Conservation (phyloP, 1,140 invertebrate genomes). For the Glossosoma conforme region DNA sequence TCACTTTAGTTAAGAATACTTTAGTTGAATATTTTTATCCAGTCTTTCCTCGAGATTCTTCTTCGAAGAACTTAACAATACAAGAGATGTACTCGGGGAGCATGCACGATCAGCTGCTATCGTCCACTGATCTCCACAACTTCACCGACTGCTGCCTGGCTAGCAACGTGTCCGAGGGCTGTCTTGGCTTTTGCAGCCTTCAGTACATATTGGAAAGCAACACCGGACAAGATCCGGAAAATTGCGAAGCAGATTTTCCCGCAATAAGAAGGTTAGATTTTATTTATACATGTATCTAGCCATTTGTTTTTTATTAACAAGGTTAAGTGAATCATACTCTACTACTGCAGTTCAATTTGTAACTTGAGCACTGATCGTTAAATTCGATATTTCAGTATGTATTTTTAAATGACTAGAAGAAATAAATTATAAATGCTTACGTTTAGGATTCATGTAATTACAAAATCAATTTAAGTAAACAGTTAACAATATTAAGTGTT, state of each 20-base stretch:
- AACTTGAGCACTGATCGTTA: too few species aligned
- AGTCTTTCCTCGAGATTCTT: constrained; percentile 29
- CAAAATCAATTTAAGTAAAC: too few species aligned
- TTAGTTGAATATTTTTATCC: neutral
- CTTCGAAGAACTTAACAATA: constrained; percentile 45
- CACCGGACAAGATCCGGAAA: constrained; percentile 71
- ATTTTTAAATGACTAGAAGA: too few species aligned
- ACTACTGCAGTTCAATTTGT: too few species aligned
- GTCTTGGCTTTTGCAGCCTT: constrained; percentile 77
- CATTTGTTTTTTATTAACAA: neutral
- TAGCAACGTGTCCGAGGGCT: constrained; percentile 61
- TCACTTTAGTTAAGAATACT: too few species aligned
- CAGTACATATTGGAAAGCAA: constrained; percentile 72
- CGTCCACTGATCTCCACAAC: constrained; percentile 50
- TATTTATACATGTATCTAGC: neutral
- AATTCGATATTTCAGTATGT: too few species aligned
- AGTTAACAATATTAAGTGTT: too few species aligned
- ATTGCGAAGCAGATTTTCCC: constrained; percentile 72
- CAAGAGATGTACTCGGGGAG: constrained; percentile 47
- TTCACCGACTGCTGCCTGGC: constrained; percentile 71
- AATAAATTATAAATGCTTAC: too few species aligned
- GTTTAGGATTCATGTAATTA: too few species aligned
- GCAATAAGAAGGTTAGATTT: constrained; percentile 58
- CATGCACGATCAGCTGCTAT: constrained; percentile 38
- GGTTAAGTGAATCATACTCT: neutral